These are phyloP conservation scores for Aphelocoma californica DNA, from an alignment of 2,797 vertebrate species.

Conservation along the genomic window DNA sequence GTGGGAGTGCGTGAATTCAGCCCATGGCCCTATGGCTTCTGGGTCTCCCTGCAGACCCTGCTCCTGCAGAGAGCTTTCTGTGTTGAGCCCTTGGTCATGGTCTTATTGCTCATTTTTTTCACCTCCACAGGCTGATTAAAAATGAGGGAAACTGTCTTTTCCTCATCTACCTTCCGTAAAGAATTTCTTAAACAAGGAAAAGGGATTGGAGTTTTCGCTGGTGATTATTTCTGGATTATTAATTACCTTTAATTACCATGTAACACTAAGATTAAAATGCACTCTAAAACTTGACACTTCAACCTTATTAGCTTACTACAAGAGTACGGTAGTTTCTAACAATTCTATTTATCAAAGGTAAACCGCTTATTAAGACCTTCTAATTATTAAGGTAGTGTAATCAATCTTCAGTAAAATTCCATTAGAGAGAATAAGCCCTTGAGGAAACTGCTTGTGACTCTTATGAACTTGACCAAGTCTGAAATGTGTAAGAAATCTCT, in stretches of 20 bases:
- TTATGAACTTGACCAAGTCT: conserved; percentile 47
- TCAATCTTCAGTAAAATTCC: conserved; percentile 70
- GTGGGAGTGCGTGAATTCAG: neutral
- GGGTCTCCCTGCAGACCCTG: neutral
- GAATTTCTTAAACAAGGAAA: conserved; percentile 2
- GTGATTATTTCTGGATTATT: conserved; percentile 56
- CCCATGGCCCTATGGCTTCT: neutral
- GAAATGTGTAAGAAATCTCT: neutral
- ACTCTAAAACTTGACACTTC: conserved; percentile 66
- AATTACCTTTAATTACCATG: conserved; percentile 50
- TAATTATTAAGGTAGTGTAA: conserved; percentile 72
- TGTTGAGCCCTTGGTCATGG: neutral
- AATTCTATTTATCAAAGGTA: conserved; percentile 72
- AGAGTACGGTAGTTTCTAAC: conserved; percentile 19
- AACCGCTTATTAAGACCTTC: conserved; percentile 69
- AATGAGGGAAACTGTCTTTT: neutral
- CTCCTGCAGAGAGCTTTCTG: neutral
- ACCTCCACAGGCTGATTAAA: neutral
- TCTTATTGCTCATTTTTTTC: too few relatives aligned
- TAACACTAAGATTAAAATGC: conserved; percentile 57
- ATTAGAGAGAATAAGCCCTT: conserved; percentile 58
- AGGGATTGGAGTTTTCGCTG: neutral
- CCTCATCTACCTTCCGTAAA: neutral
- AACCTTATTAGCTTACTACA: conserved; percentile 67
- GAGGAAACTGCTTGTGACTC: conserved; percentile 48